Conservation (phyloP, 2,113 vertebrate species). For the Oenanthe melanoleuca region DNA sequence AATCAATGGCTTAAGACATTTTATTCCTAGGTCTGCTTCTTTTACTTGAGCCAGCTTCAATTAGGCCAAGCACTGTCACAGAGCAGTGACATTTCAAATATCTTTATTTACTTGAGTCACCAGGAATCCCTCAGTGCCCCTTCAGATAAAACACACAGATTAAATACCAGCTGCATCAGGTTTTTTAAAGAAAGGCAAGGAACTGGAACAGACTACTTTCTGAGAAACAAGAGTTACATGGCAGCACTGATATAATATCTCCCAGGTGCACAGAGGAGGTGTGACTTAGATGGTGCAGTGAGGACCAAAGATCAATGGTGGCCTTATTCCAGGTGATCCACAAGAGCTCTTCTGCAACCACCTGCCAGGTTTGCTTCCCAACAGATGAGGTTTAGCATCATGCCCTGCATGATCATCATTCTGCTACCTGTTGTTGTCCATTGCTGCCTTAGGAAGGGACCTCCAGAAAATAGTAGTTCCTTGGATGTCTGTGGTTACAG, state of each 20-base stretch:
- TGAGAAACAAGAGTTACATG: neutral
- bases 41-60: neutral
- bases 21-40: neutral
- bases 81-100: neutral
- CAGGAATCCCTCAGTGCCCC: neutral
- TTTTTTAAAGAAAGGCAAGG: conserved; percentile 3
- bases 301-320: neutral
- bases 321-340: neutral
- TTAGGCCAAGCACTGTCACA: neutral
- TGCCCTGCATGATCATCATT: neutral
- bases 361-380: neutral
- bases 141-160: neutral
- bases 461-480: neutral
- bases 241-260: neutral
- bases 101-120: neutral
- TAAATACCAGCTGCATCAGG: neutral
- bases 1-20: neutral
- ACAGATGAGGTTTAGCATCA: neutral
- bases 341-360: neutral
- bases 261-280: neutral
- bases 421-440: neutral
- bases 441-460: neutral
- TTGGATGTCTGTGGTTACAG: neutral
- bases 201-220: neutral
- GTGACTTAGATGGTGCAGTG: neutral